Evolutionary conservation across 1,140 invertebrate species (phyloP).

Genomic region (Drosophila bocki): DNA sequence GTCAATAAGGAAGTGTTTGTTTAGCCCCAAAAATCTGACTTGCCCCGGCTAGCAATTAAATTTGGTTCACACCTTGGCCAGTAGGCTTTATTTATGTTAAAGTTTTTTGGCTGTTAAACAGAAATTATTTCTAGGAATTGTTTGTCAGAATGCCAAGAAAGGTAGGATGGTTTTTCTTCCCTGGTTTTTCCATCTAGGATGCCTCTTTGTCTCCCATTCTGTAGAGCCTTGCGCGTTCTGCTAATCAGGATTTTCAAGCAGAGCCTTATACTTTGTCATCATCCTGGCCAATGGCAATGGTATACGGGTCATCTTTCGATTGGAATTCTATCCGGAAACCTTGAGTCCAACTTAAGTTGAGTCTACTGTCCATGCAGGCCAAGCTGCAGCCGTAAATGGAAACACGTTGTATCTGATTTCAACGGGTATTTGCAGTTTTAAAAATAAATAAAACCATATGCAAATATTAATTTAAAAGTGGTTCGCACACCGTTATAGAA

Average conservation of each 20-base stretch:
- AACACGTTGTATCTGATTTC: neutral
- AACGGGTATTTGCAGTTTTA: constrained; percentile 16
- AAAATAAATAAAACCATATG: constrained; percentile 28
- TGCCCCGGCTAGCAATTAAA: constrained; percentile 4
- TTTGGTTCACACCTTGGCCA: neutral
- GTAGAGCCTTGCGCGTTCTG: neutral
- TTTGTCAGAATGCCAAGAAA: neutral
- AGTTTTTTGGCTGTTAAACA: too few relatives aligned
- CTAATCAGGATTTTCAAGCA: neutral
- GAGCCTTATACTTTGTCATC: neutral
- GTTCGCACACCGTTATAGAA: constrained; percentile 27
- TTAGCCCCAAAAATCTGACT: neutral
- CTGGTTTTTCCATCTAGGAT: constrained; percentile 6
- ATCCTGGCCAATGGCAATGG: constrained; percentile 1
- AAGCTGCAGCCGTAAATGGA: constrained; percentile 22
- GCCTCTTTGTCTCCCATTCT: neutral
- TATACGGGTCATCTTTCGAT: constrained; percentile 7
- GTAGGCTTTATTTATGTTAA: neutral
- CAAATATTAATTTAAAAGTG: constrained; percentile 35
- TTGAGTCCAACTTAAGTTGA: neutral
- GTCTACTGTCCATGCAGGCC: constrained; percentile 1
- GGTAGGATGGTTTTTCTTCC: neutral
- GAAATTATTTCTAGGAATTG: neutral
- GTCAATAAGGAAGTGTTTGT: constrained; percentile 30
- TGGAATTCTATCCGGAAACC: constrained; percentile 25